Conservation (phyloP, 2,888 invertebrate species). For the Agriopis leucophaearia region DNA sequence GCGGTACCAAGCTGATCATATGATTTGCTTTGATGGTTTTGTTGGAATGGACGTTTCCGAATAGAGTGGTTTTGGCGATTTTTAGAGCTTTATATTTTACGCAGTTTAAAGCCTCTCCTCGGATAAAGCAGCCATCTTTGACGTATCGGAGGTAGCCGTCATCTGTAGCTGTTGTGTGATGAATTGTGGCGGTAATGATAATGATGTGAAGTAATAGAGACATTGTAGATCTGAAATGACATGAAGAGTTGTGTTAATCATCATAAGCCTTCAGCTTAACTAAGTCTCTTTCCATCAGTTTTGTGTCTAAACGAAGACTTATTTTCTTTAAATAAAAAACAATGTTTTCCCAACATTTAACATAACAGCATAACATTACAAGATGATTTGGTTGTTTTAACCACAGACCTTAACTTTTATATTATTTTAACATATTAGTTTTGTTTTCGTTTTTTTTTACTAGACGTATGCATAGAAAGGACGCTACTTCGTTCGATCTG, state of each 20-base stretch:
- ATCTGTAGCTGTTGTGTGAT: slow-evolving; percentile 57
- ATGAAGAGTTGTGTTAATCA: not conserved
- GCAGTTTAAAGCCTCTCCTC: slow-evolving; percentile 76
- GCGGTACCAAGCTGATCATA: slow-evolving; percentile 73
- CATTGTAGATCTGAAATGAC: slow-evolving; percentile 49
- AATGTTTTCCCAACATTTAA: no score
- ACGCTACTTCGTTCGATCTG: no score
- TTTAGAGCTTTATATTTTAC: slow-evolving; percentile 80
- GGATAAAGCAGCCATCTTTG: slow-evolving; percentile 76
- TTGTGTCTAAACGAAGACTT: no score
- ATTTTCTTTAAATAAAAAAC: no score
- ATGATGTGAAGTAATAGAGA: slow-evolving; percentile 41
- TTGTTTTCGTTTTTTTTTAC: no score
- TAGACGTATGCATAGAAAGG: no score
- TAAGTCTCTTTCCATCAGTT: no score
- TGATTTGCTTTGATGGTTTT: slow-evolving; percentile 73
- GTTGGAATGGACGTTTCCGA: slow-evolving; percentile 68
- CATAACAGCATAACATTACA: no score
- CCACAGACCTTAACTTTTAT: no score
- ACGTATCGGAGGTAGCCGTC: slow-evolving; percentile 77
- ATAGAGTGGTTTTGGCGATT: slow-evolving; percentile 74
- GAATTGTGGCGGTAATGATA: slow-evolving; percentile 50
- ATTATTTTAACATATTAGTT: no score
- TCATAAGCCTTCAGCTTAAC: no score
- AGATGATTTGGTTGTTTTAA: no score